Percentiles rank a stretch among this genome's conserved stretches.
Conservation (phyloP, 1,140 invertebrate genomes). For the Triops longicaudatus region DNA sequence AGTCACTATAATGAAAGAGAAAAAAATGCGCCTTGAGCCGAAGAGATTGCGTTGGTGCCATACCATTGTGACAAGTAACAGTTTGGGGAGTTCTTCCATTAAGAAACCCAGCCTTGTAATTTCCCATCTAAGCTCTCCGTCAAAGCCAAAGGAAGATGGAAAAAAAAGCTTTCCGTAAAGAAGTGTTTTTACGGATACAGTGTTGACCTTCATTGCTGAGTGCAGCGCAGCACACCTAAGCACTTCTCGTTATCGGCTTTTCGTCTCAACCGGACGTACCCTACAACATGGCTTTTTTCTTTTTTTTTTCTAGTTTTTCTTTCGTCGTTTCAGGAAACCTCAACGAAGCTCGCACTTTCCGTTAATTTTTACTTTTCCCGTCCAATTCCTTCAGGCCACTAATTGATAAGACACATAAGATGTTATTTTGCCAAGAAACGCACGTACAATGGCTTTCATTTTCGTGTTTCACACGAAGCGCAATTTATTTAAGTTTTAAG, state of each 20-base stretch:
- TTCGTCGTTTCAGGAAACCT: background rate
- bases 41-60: background rate
- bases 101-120: background rate
- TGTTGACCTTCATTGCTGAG: background rate
- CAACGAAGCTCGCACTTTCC: background rate
- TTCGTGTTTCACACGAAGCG: too few species aligned
- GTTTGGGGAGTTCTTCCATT: background rate
- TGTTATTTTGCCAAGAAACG: background rate
- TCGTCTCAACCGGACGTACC: background rate
- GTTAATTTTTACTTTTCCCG: background rate
- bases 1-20: background rate
- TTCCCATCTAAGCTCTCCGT: background rate
- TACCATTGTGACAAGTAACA: background rate
- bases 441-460: too few species aligned
- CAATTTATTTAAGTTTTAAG: too few species aligned
- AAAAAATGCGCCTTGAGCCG: background rate
- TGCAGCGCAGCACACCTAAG: background rate
- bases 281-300: too few species aligned
- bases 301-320: background rate
- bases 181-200: background rate
- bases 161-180: background rate
- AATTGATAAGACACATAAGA: background rate
- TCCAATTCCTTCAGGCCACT: background rate
- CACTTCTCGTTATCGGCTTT: constrained; percentile 11
- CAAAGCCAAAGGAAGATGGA: background rate